These are phyloP conservation scores for Leptopilina syphax DNA, from an alignment of 2,888 invertebrate genomes.

Conservation along the genomic window DNA sequence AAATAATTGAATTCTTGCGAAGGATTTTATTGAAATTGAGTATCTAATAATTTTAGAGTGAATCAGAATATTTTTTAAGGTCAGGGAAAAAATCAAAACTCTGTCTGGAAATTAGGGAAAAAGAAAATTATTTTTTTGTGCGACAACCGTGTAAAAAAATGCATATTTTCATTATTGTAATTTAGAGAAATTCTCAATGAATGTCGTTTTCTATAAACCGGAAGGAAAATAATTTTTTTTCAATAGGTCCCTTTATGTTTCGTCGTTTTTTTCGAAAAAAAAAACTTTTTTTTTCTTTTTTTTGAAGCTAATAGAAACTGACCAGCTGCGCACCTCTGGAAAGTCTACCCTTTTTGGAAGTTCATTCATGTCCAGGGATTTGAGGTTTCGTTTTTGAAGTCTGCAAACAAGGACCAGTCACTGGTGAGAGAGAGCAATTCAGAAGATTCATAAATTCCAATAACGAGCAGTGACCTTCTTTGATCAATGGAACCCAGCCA, in stretches of 20 bases:
- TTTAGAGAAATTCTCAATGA: slow-evolving; percentile 1
- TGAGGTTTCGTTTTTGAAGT: slow-evolving; percentile 12
- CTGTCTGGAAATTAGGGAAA: too few species aligned
- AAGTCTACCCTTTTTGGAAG: slow-evolving; percentile 34
- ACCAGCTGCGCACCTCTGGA: slow-evolving; percentile 3
- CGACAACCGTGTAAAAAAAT: too few species aligned
- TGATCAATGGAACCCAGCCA: slow-evolving; percentile 56
- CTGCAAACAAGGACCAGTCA: slow-evolving; percentile 4
- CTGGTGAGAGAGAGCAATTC: slow-evolving; percentile 4
- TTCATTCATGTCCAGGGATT: slow-evolving; percentile 21
- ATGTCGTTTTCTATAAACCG: slow-evolving; percentile 4
- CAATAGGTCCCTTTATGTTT: not conserved
- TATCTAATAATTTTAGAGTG: too few species aligned
- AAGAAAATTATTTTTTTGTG: too few species aligned
- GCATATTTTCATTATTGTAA: too few species aligned
- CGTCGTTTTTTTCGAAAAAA: not conserved
- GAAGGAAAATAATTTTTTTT: slow-evolving; percentile 24
- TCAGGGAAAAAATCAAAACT: too few species aligned
- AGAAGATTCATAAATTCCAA: slow-evolving; percentile 38
- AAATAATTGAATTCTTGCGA: too few species aligned
- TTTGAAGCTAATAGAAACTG: slow-evolving; percentile 27
- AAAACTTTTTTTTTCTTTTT: not conserved
- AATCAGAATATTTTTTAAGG: too few species aligned
- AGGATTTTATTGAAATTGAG: too few species aligned
- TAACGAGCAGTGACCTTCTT: slow-evolving; percentile 38